Evolutionary conservation across 2,888 invertebrate genomes (phyloP).

Genomic region (Meiosimyza decipiens): DNA sequence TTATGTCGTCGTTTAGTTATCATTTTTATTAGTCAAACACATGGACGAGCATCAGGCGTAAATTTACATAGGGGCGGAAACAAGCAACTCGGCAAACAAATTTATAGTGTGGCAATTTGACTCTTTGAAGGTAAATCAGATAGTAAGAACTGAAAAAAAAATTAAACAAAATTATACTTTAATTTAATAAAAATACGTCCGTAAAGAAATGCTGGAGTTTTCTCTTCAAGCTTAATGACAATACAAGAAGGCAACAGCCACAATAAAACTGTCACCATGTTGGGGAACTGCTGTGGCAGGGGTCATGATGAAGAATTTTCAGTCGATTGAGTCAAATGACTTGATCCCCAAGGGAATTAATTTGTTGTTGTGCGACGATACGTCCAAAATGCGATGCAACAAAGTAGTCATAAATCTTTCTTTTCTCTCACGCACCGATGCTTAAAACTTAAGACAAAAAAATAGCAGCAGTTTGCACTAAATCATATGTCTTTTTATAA

Average conservation of each 20-base stretch:
- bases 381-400: not conserved
- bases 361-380: not conserved
- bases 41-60: too few species aligned
- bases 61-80: too few species aligned
- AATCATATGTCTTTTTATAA: constrained; percentile 4
- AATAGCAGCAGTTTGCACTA: not conserved
- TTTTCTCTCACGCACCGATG: not conserved
- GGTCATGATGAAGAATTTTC: not conserved
- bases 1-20: too few species aligned
- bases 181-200: too few species aligned
- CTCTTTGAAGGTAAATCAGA: constrained; percentile 4
- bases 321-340: not conserved
- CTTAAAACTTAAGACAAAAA: too few species aligned
- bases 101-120: not conserved
- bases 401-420: constrained; percentile 21
- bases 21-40: too few species aligned
- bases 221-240: too few species aligned
- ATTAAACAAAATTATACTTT: not conserved
- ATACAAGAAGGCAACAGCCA: not conserved
- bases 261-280: constrained; percentile 15
- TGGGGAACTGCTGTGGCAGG: not conserved
- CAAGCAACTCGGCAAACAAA: not conserved
- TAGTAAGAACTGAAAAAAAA: not conserved
- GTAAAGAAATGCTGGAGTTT: too few species aligned
- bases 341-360: constrained; percentile 8